Percentiles rank a stretch among this genome's conserved stretches.
Conservation (phyloP, 2,113 vertebrate genomes). For the Datnioides undecimradiatus region DNA sequence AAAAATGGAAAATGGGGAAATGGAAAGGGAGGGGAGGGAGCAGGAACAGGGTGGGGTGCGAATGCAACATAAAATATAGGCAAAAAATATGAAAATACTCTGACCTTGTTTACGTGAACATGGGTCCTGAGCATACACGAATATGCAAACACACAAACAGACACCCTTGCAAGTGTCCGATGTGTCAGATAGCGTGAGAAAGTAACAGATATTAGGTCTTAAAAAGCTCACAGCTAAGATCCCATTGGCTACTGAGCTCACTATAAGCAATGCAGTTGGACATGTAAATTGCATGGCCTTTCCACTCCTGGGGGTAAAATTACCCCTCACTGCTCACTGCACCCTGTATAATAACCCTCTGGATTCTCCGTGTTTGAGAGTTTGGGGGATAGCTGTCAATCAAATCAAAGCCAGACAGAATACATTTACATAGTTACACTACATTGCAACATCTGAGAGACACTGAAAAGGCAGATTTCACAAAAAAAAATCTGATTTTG, state of each 20-base stretch:
- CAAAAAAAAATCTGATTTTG: slow-evolving; percentile 3
- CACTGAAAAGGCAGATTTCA: slow-evolving; percentile 16
- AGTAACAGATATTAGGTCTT: slow-evolving; percentile 36
- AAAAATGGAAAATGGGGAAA: slow-evolving; percentile 29
- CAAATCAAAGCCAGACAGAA: slow-evolving; percentile 67
- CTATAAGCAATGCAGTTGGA: slow-evolving; percentile 40
- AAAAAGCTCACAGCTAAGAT: slow-evolving; percentile 28
- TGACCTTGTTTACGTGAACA: slow-evolving; percentile 18
- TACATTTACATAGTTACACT: slow-evolving; percentile 71
- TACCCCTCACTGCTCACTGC: slow-evolving; percentile 59
- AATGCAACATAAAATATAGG: slow-evolving; percentile 26
- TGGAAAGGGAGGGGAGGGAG: slow-evolving; percentile 14
- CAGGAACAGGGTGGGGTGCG: background rate
- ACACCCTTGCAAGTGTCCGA: slow-evolving; percentile 3
- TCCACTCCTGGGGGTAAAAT: slow-evolving; percentile 65
- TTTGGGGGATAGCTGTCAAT: slow-evolving; percentile 72
- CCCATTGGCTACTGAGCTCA: slow-evolving; percentile 33
- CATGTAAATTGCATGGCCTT: slow-evolving; percentile 72
- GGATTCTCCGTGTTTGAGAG: slow-evolving; percentile 53
- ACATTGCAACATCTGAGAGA: slow-evolving; percentile 44
- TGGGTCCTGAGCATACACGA: background rate
- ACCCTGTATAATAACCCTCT: slow-evolving; percentile 66
- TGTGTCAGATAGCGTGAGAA: slow-evolving; percentile 20
- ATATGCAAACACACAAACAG: slow-evolving; percentile 2
- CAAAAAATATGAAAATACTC: slow-evolving; percentile 1